phyloP scores from a whole-genome alignment of 92 coral and sea anemone species.

The Pocillopora meandrina region DNA sequence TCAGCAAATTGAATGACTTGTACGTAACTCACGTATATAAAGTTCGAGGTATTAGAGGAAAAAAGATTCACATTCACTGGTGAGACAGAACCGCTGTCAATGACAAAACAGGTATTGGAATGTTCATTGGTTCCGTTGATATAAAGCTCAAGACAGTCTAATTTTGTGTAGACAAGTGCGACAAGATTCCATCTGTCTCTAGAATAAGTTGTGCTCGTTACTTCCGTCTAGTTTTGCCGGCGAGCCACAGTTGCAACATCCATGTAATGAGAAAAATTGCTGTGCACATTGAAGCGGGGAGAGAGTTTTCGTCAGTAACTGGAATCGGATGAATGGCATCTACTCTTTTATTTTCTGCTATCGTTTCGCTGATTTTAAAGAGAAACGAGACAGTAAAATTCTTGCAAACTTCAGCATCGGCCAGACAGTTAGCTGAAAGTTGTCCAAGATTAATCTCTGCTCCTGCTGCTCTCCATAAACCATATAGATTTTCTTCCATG shows the following conservation, averaged over 20 bases:
- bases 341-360: conserved; percentile 21
- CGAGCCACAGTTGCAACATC: conserved; percentile 12
- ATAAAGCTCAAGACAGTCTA: conserved; percentile 8
- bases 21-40: conserved; percentile 17
- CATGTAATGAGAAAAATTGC: conserved; percentile 7
- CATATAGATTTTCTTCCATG: conserved; percentile 10
- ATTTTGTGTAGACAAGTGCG: conserved; percentile 7
- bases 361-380: conserved; percentile 16
- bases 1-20: neutral
- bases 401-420: conserved; percentile 7
- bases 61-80: conserved; percentile 9
- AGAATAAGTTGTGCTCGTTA: neutral
- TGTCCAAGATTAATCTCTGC: conserved; percentile 12
- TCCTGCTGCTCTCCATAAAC: conserved; percentile 20
- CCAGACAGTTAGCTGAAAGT: conserved; percentile 1
- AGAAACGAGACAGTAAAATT: conserved; percentile 30
- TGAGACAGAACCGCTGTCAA: neutral
- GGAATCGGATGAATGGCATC: conserved; percentile 13
- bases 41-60: neutral
- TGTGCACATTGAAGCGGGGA: neutral
- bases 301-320: neutral
- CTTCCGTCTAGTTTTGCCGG: neutral
- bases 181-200: conserved; percentile 10
- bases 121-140: conserved; percentile 18
- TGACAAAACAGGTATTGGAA: neutral